phyloP scores from a whole-genome alignment of 2,113 vertebrate genomes.

The Myotis yumanensis region DNA sequence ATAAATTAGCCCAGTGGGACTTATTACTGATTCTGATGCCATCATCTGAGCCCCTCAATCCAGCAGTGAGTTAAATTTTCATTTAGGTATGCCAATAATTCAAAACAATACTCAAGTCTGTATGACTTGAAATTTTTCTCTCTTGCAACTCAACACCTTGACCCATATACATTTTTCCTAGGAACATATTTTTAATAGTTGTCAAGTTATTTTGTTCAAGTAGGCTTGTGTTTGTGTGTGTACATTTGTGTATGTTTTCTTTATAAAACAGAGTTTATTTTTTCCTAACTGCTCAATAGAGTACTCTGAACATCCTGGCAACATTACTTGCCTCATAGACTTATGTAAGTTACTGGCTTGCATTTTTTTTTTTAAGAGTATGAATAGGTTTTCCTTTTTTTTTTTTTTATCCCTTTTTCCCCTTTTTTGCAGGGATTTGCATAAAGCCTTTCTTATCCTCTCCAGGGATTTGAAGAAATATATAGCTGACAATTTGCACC shows the following conservation, averaged over 20 bases:
- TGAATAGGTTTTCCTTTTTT: not conserved
- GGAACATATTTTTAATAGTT: not conserved
- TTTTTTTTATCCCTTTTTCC: not conserved
- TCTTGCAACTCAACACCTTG: not conserved
- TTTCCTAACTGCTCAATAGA: not conserved
- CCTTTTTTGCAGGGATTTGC: not conserved
- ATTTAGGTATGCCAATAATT: not conserved
- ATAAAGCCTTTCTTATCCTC: not conserved
- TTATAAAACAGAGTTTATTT: not conserved
- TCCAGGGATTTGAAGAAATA: not conserved
- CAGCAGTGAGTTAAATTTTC: not conserved
- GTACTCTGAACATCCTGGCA: not conserved
- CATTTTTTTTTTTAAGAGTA: not conserved
- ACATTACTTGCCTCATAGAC: not conserved
- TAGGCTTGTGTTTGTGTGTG: rapidly evolving
- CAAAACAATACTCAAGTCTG: not conserved
- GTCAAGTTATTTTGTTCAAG: not conserved
- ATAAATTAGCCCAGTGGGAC: not conserved
- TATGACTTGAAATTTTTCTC: not conserved
- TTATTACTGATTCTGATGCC: not conserved
- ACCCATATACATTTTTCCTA: not conserved
- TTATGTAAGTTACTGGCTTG: not conserved
- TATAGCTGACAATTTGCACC: not conserved
- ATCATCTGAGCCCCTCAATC: not conserved
- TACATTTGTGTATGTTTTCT: not conserved